A percentile compares a stretch with the other conserved stretches of the same genome.
These are phyloP conservation scores for Thecocarcelia acutangulata DNA, from an alignment of 2,888 invertebrate genomes.

Conservation along the genomic window DNA sequence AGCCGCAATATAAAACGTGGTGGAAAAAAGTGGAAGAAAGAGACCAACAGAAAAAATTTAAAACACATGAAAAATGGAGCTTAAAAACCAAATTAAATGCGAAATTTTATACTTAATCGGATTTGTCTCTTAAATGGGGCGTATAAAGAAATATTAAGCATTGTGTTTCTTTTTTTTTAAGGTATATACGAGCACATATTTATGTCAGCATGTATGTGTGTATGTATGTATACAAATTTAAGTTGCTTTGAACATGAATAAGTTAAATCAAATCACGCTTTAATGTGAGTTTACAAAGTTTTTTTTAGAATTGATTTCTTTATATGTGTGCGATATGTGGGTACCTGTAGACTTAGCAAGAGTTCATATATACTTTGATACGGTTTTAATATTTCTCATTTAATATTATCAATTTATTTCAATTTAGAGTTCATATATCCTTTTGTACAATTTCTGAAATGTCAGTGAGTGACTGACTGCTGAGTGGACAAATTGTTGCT, in stretches of 20 bases:
- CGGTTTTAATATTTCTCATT: slow-evolving; percentile 44
- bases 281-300: background rate
- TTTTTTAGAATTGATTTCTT: background rate
- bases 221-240: too few species aligned
- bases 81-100: slow-evolving; percentile 61
- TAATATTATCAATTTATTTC: slow-evolving; percentile 53
- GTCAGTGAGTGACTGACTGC: background rate
- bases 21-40: slow-evolving; percentile 16
- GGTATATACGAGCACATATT: too few species aligned
- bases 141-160: slow-evolving; percentile 68
- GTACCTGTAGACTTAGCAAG: slow-evolving; percentile 5
- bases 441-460: slow-evolving; percentile 48
- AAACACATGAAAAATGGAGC: slow-evolving; percentile 47
- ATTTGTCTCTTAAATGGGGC: slow-evolving; percentile 69
- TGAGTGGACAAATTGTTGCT: slow-evolving; percentile 24
- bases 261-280: slow-evolving; percentile 15
- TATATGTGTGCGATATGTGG: too few species aligned
- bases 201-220: too few species aligned
- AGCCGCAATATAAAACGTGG: slow-evolving; percentile 52
- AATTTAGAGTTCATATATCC: slow-evolving; percentile 37
- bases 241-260: slow-evolving; percentile 26
- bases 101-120: slow-evolving; percentile 70
- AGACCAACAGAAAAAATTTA: background rate
- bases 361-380: slow-evolving; percentile 40
- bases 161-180: slow-evolving; percentile 48